These are phyloP conservation scores for Thymelicus acteon DNA, from an alignment of 2,888 invertebrate species.

Conservation along the genomic window DNA sequence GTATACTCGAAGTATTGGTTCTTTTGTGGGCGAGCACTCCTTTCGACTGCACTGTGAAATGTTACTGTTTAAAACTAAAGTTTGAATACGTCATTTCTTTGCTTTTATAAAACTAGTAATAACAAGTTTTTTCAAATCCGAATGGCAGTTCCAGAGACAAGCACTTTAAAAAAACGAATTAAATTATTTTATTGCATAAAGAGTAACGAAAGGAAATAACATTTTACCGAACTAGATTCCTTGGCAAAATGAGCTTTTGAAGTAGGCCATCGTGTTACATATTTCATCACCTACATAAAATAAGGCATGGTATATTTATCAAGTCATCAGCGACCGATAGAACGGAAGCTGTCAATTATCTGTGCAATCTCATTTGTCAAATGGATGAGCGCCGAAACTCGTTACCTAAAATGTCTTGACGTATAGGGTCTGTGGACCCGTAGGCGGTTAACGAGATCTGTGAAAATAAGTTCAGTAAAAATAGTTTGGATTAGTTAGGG, in stretches of 20 bases:
- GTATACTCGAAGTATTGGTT: conserved; percentile 55
- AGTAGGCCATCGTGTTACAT: conserved; percentile 1
- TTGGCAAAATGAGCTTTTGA: background rate
- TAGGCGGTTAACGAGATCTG: background rate
- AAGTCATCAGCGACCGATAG: conserved; percentile 37
- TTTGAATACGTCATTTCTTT: too few relatives aligned
- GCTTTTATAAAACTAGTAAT: too few relatives aligned
- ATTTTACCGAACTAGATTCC: background rate
- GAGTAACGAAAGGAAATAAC: too few relatives aligned
- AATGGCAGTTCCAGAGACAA: too few relatives aligned
- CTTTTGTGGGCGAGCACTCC: conserved; percentile 51
- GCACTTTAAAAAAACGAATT: too few relatives aligned
- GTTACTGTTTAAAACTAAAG: background rate
- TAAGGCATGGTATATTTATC: conserved; percentile 2
- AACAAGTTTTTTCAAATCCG: too few relatives aligned
- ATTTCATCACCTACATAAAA: background rate
- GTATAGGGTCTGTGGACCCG: background rate
- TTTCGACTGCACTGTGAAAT: background rate
- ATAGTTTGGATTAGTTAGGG: too few relatives aligned
- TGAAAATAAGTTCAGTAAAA: too few relatives aligned
- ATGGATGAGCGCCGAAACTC: background rate
- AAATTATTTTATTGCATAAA: too few relatives aligned
- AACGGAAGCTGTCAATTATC: conserved; percentile 46
- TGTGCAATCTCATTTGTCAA: conserved; percentile 42
- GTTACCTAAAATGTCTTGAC: background rate